Evolutionary conservation across 23 tunicate genomes (phyloP).

Genomic region (Halocynthia aurantium): DNA sequence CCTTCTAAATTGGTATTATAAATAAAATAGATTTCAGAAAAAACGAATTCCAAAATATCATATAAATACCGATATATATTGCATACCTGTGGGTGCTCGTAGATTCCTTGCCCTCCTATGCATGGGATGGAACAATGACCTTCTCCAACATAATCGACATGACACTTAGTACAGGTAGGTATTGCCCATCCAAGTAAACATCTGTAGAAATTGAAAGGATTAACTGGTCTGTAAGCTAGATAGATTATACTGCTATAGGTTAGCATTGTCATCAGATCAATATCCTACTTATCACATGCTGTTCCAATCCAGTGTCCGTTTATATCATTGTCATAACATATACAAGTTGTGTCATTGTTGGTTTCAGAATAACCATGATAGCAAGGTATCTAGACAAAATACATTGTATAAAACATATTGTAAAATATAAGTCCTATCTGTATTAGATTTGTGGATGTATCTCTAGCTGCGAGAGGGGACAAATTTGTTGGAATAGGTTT

Average conservation of each 20-base stretch:
- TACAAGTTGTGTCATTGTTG: constrained; percentile 9
- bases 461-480: too few species aligned
- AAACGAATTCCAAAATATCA: too few species aligned
- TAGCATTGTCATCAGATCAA: background rate
- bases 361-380: constrained; percentile 1
- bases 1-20: background rate
- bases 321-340: constrained; percentile 19
- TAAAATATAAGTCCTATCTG: too few species aligned
- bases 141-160: constrained; percentile 21
- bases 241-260: too few species aligned
- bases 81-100: constrained; percentile 7
- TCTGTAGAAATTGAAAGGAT: background rate
- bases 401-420: too few species aligned
- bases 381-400: constrained; percentile 6
- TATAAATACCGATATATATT: too few species aligned
- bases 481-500: too few species aligned
- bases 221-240: too few species aligned
- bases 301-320: constrained; percentile 23
- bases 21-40: too few species aligned
- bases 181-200: constrained; percentile 20
- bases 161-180: constrained; percentile 11
- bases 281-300: constrained; percentile 12
- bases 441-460: too few species aligned
- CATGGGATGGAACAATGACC: constrained; percentile 17
- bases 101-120: constrained; percentile 6